Evolutionary conservation across 1,140 invertebrate species (phyloP).

Genomic region (Drosophila chauvacae): DNA sequence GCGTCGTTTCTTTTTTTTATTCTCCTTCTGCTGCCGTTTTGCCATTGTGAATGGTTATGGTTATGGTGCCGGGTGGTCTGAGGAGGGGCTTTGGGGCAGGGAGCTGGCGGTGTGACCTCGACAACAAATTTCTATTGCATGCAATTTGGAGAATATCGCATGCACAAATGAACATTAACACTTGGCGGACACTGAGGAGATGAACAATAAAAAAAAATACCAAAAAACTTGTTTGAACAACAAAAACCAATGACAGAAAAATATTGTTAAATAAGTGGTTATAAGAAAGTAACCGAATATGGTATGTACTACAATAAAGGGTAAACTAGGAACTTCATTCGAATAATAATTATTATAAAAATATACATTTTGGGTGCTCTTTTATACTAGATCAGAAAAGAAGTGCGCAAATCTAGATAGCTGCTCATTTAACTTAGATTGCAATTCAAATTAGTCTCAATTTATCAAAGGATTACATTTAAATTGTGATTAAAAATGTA

Average conservation of each 20-base stretch:
- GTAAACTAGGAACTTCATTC: background rate
- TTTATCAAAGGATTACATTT: background rate
- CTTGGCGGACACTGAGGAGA: constrained; percentile 52
- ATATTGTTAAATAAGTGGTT: constrained; percentile 21
- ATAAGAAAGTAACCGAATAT: background rate
- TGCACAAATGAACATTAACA: constrained; percentile 78
- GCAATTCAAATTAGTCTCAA: background rate
- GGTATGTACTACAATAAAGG: background rate
- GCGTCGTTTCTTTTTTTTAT: constrained; percentile 28
- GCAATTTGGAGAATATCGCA: constrained; percentile 64
- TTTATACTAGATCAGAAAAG: background rate
- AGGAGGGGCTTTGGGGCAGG: background rate
- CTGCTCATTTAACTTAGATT: background rate
- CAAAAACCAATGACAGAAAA: constrained; percentile 42
- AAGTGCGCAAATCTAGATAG: background rate
- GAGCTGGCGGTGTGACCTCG: constrained; percentile 46
- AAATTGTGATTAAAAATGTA: background rate
- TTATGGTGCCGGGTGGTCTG: constrained; percentile 23
- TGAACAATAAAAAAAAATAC: constrained; percentile 38
- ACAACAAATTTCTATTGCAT: constrained; percentile 69
- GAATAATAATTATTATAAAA: background rate
- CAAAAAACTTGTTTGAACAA: constrained; percentile 50
- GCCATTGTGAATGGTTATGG: constrained; percentile 44
- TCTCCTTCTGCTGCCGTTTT: constrained; percentile 33
- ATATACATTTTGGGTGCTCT: no score